A percentile compares a stretch with the other conserved stretches of the same genome.
These are phyloP conservation scores for Acrobasis suavella DNA, from an alignment of 2,888 invertebrate species.

Conservation along the genomic window DNA sequence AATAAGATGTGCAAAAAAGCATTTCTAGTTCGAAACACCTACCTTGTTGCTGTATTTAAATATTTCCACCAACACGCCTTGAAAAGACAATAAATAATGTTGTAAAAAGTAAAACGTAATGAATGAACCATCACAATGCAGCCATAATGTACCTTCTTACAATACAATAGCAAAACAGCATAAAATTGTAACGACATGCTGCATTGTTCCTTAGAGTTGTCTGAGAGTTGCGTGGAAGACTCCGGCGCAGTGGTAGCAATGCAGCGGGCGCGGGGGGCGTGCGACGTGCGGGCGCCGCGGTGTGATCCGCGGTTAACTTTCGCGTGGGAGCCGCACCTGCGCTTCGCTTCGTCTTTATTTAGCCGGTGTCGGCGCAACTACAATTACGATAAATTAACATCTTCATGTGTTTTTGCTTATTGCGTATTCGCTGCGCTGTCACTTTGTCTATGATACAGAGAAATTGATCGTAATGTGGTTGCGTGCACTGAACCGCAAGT, in stretches of 20 bases:
- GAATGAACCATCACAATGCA: conserved; percentile 13
- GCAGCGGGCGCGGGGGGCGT: conserved; percentile 17
- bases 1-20: neutral
- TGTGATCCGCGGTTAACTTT: conserved; percentile 45
- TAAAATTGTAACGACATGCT: conserved; percentile 13
- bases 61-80: neutral
- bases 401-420: conserved; percentile 47
- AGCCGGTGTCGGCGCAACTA: conserved; percentile 39
- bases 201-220: conserved; percentile 28
- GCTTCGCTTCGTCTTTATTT: conserved; percentile 37
- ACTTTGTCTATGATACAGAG: conserved; percentile 23
- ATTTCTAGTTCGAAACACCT: neutral
- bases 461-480: conserved; percentile 16
- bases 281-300: conserved; percentile 25
- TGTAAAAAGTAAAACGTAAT: conserved; percentile 13
- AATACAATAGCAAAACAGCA: conserved; percentile 16
- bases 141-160: conserved; percentile 15
- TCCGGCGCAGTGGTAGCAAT: conserved; percentile 27
- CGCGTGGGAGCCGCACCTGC: conserved; percentile 57
- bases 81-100: conserved; percentile 1
- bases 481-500: neutral
- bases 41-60: neutral
- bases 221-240: conserved; percentile 28
- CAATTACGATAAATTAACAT: conserved; percentile 54
- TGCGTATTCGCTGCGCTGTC: conserved; percentile 43